Evolutionary conservation across 2,113 vertebrate species (phyloP), one percentile per base, ranked within the genome.

Genomic region (Danionella cerebrum): DNA sequence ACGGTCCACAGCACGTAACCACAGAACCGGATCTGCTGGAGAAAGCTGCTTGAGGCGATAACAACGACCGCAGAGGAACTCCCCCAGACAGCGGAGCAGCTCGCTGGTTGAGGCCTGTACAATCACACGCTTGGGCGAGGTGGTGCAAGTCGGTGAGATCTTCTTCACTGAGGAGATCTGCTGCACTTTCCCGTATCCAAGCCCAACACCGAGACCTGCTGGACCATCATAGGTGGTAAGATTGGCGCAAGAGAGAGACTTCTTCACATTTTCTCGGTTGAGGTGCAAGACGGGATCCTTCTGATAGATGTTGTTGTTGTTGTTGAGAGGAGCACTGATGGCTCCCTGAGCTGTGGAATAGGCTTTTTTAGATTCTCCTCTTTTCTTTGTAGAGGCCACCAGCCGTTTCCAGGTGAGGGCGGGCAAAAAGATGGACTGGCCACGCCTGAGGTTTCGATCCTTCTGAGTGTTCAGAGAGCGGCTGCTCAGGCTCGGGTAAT

Each of bases 31-130:
- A 65, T 91, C 89, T 0, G 86, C 83, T 0, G 90, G 88, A 0
- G 86, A 86, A 25, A 92, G 83, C 4, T 82, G 88, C 80, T 89
- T 89, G 13, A 92, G 85, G 1, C 86, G 85, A 78, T 89, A 89
- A 69, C 90, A 92, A 64, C 90, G 88, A 1, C 84, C 78, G 41
- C 90, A 90, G 29, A 92, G 81, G 81, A 91, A 92, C 60, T 89
- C 85, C 0, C 90, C 90, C 38, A 92, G 78, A 66, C 90, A 91
- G 50, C 89, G 87, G 12, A 92, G 81, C 0, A 92, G 86, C 82
- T 91, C 90, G 18, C 90, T 89, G 62, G 90, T 92, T 65, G 90
- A 92, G 0, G 90, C 90, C 77, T 92, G 90, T n/a, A 92, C 89
- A 6, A 91, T 84, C n/a, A 92, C 86, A 0, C 89, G 84, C 60